A percentile compares a stretch with the other conserved stretches of the same genome.
Conservation (phyloP, 2,113 vertebrate genomes). For the Corydoras sp. region DNA sequence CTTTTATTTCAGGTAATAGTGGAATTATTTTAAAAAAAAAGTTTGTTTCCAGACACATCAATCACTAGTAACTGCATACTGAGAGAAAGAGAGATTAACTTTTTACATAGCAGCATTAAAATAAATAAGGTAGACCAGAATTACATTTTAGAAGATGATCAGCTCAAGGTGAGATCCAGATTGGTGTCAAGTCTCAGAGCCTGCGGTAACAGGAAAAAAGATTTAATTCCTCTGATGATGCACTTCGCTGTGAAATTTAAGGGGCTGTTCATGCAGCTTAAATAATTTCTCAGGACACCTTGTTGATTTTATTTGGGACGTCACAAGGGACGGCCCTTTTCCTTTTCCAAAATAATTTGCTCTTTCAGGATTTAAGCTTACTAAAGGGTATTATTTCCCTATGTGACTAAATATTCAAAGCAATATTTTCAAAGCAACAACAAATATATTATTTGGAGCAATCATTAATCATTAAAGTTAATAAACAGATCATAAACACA, state of each 20-base stretch:
- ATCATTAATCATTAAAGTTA: no score
- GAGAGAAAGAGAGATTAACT: conserved; percentile 13
- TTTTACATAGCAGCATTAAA: neutral
- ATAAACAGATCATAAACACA: no score
- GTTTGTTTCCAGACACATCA: conserved; percentile 39
- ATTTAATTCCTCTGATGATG: conserved; percentile 33
- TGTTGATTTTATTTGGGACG: conserved; percentile 34
- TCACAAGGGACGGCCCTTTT: conserved; percentile 43
- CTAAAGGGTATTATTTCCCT: neutral
- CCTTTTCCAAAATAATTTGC: neutral
- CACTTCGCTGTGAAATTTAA: conserved; percentile 44
- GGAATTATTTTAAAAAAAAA: conserved; percentile 26
- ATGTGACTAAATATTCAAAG: no score
- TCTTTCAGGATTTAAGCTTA: conserved; percentile 1
- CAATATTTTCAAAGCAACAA: no score
- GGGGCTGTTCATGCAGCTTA: conserved; percentile 40
- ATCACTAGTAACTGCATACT: conserved; percentile 31
- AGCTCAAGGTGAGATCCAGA: conserved; percentile 34
- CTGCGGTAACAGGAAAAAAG: conserved; percentile 10
- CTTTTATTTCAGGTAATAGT: neutral
- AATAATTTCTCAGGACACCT: conserved; percentile 45
- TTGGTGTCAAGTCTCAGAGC: conserved; percentile 19
- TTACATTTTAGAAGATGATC: conserved; percentile 14
- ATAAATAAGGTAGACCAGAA: conserved; percentile 22
- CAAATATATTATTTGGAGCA: no score